Percentiles rank a stretch among this genome's conserved stretches.
Conservation (phyloP, 2,797 vertebrate species). For the Hydrocynus forskahlii region DNA sequence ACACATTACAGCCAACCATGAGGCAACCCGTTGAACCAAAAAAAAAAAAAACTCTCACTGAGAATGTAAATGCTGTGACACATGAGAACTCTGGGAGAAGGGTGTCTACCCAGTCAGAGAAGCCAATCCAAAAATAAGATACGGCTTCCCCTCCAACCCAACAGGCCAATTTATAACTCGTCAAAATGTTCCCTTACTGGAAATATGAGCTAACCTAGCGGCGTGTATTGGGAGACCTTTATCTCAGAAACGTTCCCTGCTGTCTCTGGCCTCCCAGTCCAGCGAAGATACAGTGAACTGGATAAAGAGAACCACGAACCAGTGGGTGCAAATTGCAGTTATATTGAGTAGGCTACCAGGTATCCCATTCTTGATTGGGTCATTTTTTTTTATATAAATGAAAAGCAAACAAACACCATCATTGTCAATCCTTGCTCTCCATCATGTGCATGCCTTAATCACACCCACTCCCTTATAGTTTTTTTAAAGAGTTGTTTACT, state of each 20-base stretch:
- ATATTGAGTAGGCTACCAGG: too few relatives aligned
- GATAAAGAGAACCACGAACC: too few relatives aligned
- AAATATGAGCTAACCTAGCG: constrained; percentile 22
- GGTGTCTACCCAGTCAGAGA: constrained; percentile 8
- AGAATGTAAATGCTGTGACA: constrained; percentile 35
- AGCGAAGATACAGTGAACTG: background rate
- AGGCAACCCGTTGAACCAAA: constrained; percentile 2
- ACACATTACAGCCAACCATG: constrained; percentile 21
- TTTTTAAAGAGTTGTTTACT: too few relatives aligned
- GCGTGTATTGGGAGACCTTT: constrained; percentile 18
- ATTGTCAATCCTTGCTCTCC: too few relatives aligned
- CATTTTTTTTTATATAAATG: too few relatives aligned
- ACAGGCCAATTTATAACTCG: constrained; percentile 35
- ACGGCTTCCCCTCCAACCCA: constrained; percentile 9
- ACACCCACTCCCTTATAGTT: too few relatives aligned
- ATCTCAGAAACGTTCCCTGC: constrained; percentile 13
- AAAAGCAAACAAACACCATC: too few relatives aligned
- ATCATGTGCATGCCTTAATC: too few relatives aligned
- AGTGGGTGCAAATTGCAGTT: too few relatives aligned
- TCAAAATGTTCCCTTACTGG: constrained; percentile 25
- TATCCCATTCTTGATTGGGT: too few relatives aligned
- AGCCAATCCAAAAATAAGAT: constrained; percentile 43
- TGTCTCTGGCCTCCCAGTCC: constrained; percentile 6
- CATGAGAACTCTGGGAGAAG: constrained; percentile 28
- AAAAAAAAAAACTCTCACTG: constrained; percentile 2